Percentiles rank a stretch among this genome's conserved stretches.
phyloP scores from a whole-genome alignment of 2,888 invertebrate species.

The Pardosa pseudoannulata region DNA sequence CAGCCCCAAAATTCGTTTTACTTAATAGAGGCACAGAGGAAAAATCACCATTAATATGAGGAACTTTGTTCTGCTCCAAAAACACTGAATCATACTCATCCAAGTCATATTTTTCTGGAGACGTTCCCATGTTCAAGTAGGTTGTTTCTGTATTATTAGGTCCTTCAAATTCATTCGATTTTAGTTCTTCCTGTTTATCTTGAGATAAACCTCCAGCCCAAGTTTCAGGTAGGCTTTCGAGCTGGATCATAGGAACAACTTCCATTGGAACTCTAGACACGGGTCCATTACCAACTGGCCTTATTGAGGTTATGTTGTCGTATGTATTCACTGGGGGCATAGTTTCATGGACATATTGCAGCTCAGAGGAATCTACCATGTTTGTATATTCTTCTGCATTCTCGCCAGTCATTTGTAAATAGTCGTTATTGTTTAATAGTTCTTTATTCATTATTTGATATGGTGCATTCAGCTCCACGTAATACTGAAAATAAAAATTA shows the following conservation, averaged over 20 bases:
- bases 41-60: constrained; percentile 64
- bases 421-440: constrained; percentile 73
- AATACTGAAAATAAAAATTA: constrained; percentile 86
- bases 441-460: constrained; percentile 84
- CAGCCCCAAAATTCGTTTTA: not conserved
- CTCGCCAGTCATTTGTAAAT: constrained; percentile 67
- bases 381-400: constrained; percentile 59
- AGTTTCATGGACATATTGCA: not conserved
- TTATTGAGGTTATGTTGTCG: constrained; percentile 47
- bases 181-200: not conserved
- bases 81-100: constrained; percentile 58
- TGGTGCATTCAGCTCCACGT: constrained; percentile 89
- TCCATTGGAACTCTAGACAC: constrained; percentile 56
- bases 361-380: constrained; percentile 36
- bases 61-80: constrained; percentile 25
- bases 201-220: not conserved
- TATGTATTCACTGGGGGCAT: constrained; percentile 43
- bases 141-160: constrained; percentile 30
- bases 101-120: constrained; percentile 33
- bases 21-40: constrained; percentile 54
- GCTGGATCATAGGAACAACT: constrained; percentile 73
- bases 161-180: constrained; percentile 30
- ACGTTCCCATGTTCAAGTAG: constrained; percentile 37
- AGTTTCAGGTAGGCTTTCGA: constrained; percentile 31
- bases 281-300: constrained; percentile 38